phyloP scores from a whole-genome alignment of 2,888 invertebrate species.

The Melinaea menophilus region DNA sequence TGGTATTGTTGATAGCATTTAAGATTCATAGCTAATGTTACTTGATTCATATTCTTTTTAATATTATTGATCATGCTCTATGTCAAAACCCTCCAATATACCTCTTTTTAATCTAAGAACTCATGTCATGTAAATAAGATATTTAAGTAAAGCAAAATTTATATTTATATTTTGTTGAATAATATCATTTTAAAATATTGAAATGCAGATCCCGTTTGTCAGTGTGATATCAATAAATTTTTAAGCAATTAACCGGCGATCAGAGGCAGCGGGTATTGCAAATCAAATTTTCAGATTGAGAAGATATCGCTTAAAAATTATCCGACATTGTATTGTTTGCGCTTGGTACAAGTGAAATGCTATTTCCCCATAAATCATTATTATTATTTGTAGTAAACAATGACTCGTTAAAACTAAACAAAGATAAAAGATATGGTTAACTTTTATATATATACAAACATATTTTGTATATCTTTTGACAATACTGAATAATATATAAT shows the following conservation, averaged over 20 bases:
- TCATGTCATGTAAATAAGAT: too few species aligned
- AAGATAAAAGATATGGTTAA: too few species aligned
- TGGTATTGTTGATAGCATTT: conserved; percentile 42
- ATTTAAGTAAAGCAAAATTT: too few species aligned
- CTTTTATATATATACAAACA: too few species aligned
- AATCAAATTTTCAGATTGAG: conserved; percentile 68
- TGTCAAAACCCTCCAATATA: too few species aligned
- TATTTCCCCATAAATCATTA: neutral
- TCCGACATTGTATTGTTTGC: conserved; percentile 53
- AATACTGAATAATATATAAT: too few species aligned
- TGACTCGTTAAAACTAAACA: too few species aligned
- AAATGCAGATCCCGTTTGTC: conserved; percentile 19
- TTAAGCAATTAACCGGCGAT: conserved; percentile 53
- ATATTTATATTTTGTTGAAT: too few species aligned
- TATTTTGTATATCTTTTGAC: neutral
- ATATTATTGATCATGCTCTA: neutral
- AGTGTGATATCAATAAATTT: conserved; percentile 50
- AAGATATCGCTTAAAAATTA: conserved; percentile 68
- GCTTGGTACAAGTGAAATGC: conserved; percentile 35
- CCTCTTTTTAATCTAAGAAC: too few species aligned
- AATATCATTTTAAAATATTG: neutral
- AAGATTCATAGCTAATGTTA: conserved; percentile 41
- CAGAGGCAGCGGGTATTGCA: conserved; percentile 54
- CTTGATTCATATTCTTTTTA: conserved; percentile 31
- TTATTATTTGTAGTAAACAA: too few species aligned